Evolutionary conservation across 2,888 invertebrate species (phyloP), one percentile per base, ranked within the genome.

Genomic region (Ditula angustiorana): DNA sequence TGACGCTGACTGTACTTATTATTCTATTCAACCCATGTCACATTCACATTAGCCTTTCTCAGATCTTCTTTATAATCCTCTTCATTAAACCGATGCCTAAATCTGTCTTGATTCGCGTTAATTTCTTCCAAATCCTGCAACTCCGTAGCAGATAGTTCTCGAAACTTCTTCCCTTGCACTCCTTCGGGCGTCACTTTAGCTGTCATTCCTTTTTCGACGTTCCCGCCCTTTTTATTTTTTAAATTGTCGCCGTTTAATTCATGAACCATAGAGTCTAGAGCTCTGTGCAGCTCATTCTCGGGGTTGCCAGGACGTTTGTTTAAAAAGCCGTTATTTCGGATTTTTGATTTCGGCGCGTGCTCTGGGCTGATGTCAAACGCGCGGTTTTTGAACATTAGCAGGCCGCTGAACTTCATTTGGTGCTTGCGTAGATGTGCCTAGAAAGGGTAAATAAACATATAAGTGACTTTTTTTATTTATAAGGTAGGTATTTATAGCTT

Each of bases 21-120:
- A n/a, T n/a, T n/a, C n/a, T 75, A 90, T 71, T 90, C 88, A 55
- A 88, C 75, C 90, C 91, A 91, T 26, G 77, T 74, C 7, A 86
- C 57, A 72, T 80, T 74, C 7, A 86, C 57, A 72, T 80, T 77
- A 10, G 72, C 69, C 59, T 81, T 81, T 3, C 68, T 66, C 0
- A 88, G 57, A 67, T 90, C 90, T 61, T 80, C 79, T 2, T 69
- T 77, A 72, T 90, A 92, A 72, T 91, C 87, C 0, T 83, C 80
- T 37, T 86, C 85, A 19, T 76, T 79, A 60, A 88, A 85, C 24
- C 86, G 75, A 71, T 88, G 79, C 10, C 92, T 74, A 71, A 91
- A 90, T 24, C 92, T 73, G 50, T 90, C 89, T 71, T 90, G 79
- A 46, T 69, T 85, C 0, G 87, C 86, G 61, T 84, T 88, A 0